Conservation (phyloP, 2,888 invertebrate species). For the Drosophila limbata region DNA sequence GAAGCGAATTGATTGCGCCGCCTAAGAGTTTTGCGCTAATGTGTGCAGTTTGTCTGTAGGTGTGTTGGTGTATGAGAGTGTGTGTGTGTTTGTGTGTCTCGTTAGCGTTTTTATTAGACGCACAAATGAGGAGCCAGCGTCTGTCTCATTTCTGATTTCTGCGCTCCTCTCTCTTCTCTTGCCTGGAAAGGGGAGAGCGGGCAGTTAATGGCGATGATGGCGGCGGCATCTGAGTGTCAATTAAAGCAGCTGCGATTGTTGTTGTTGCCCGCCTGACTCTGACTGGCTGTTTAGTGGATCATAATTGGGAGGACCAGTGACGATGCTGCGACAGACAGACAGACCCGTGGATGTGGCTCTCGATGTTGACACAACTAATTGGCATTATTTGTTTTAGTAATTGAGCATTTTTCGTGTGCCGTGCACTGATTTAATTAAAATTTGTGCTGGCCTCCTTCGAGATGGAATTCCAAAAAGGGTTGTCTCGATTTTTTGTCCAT, state of each 20-base stretch:
- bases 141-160: conserved; percentile 49
- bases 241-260: conserved; percentile 65
- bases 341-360: conserved; percentile 32
- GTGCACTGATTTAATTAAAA: conserved; percentile 81
- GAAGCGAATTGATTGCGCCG: conserved; percentile 69
- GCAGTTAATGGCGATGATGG: conserved; percentile 65
- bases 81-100: conserved; percentile 54
- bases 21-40: conserved; percentile 71
- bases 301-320: conserved; percentile 60
- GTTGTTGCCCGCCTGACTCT: conserved; percentile 18
- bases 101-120: conserved; percentile 80
- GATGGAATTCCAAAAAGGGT: conserved; percentile 48
- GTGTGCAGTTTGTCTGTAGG: conserved; percentile 26
- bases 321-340: conserved; percentile 3
- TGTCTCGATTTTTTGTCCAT: conserved; percentile 31
- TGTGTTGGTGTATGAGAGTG: conserved; percentile 23
- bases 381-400: conserved; percentile 84
- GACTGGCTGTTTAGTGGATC: conserved; percentile 62
- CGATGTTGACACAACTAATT: conserved; percentile 84
- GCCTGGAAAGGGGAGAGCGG: conserved; percentile 8
- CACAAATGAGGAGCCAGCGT: conserved; percentile 67
- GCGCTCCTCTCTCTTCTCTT: conserved; percentile 10
- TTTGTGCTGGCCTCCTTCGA: conserved; percentile 38
- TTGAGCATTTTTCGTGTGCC: conserved; percentile 77
- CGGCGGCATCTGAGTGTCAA: conserved; percentile 74